Base-by-base conservation (phyloP, 2,888 invertebrate genomes). In the Mimas tiliae region DNA sequence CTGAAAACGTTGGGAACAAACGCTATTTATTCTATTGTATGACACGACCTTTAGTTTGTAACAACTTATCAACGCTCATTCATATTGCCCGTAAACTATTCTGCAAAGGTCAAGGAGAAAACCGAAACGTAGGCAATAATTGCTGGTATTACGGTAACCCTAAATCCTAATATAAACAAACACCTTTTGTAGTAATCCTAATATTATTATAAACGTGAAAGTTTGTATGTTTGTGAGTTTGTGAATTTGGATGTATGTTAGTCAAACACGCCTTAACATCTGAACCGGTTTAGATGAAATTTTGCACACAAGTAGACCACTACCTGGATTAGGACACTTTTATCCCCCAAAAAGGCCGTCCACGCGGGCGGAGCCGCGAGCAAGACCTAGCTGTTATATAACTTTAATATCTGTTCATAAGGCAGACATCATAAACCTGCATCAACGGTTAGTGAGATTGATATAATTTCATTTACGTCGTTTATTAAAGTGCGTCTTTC, bases 51-150 rank as follows among this genome's bases (percentile, higher is more conserved):
- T 58, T 58, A 19, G 16, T 16, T 8, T 16, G 38, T 2, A 19
- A 38, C 16, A 16, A 38, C 38, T 19, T 52, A 52, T 6, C 12
- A 27, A 38, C 42, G 34, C 19, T 42, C 16, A 16, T 55, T 55
- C 55, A 38, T 45, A 45, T 45, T 34, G 38, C 38, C 58, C 11
- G 38, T 38, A 58, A 58, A 38, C 38, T 58, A 38, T 58, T 42
- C 0, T 8, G 12, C 58, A 58, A 58, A 58, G 58, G 58, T 58
- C 58, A 58, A 58, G 58, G 58, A 58, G 19, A 19, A 16, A 58
- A 16, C 38, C 42, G 16, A 16, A 51, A 21, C 51, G 19, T n/a
- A 12, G n/a, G 38, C 42, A 19, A 58, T 42, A 58, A 42, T 58
- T 38, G 38, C 42, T 38, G 42, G 42, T 34, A 38, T 55, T 58